A percentile compares a stretch with the other conserved stretches of the same genome.
Conservation (phyloP, 2,113 vertebrate genomes). For the Oncorhynchus keta region DNA sequence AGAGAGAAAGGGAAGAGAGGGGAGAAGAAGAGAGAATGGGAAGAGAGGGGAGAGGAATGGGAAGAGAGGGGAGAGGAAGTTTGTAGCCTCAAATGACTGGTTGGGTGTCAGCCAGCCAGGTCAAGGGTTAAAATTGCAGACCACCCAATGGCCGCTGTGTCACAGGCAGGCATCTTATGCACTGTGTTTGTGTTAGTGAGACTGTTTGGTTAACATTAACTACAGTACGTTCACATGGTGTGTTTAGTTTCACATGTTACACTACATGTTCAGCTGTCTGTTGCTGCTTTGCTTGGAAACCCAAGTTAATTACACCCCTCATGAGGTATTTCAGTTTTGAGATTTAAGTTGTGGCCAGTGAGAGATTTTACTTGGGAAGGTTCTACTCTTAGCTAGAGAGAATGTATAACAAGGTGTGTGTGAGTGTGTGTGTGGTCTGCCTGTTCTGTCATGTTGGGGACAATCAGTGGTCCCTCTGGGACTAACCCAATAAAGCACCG, state of each 20-base stretch:
- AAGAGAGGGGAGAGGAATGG: constrained; percentile 18
- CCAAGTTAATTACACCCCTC: background rate
- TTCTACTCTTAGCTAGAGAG: too few species aligned
- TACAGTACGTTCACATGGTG: background rate
- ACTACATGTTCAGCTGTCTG: background rate
- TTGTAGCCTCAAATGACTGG: background rate
- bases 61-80: background rate
- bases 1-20: constrained; percentile 13
- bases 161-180: constrained; percentile 27
- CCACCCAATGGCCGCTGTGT: background rate
- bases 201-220: background rate
- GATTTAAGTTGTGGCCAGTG: background rate
- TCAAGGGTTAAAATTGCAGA: constrained; percentile 39
- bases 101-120: constrained; percentile 21
- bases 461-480: too few species aligned
- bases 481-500: too few species aligned
- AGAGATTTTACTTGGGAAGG: background rate
- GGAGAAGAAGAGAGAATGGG: background rate
- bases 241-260: background rate
- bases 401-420: too few species aligned
- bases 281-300: constrained; percentile 22
- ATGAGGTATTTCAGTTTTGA: background rate
- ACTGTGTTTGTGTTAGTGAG: background rate
- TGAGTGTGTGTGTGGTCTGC: background rate
- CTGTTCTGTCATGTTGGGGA: too few species aligned